phyloP scores from a whole-genome alignment of 2,888 invertebrate genomes.

The Galerucella calmariensis region DNA sequence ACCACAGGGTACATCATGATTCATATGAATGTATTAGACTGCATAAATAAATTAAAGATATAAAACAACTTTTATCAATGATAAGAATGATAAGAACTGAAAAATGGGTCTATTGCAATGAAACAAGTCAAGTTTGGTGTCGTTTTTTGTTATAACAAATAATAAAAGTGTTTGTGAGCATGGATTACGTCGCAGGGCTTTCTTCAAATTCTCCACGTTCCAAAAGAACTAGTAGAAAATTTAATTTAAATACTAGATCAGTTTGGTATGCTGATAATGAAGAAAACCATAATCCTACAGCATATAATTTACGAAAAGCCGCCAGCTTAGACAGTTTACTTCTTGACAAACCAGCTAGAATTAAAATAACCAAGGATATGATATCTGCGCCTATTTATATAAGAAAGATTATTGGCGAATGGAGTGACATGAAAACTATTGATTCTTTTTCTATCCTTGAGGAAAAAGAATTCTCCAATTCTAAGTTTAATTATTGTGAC shows the following conservation, averaged over 20 bases:
- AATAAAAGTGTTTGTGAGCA: neutral
- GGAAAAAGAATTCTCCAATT: constrained; percentile 11
- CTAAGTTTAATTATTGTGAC: neutral
- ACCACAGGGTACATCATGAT: neutral
- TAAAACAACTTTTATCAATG: constrained; percentile 15
- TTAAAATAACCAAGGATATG: constrained; percentile 34
- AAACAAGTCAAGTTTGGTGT: constrained; percentile 14
- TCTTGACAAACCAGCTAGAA: neutral
- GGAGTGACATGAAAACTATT: constrained; percentile 18
- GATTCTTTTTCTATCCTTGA: constrained; percentile 14
- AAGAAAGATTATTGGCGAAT: constrained; percentile 31
- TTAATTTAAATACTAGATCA: constrained; percentile 37
- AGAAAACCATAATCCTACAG: neutral
- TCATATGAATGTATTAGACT: constrained; percentile 15
- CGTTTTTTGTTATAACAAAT: neutral
- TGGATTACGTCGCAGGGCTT: neutral
- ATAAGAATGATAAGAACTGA: constrained; percentile 21
- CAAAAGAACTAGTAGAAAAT: constrained; percentile 35
- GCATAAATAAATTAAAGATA: neutral
- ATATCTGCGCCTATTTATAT: constrained; percentile 31
- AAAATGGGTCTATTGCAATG: constrained; percentile 13
- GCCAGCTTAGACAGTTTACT: constrained; percentile 40
- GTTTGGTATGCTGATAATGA: constrained; percentile 41
- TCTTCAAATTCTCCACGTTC: neutral
- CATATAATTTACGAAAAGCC: constrained; percentile 31